phyloP scores from a whole-genome alignment of 2,113 vertebrate species.

The Rhea americana region DNA sequence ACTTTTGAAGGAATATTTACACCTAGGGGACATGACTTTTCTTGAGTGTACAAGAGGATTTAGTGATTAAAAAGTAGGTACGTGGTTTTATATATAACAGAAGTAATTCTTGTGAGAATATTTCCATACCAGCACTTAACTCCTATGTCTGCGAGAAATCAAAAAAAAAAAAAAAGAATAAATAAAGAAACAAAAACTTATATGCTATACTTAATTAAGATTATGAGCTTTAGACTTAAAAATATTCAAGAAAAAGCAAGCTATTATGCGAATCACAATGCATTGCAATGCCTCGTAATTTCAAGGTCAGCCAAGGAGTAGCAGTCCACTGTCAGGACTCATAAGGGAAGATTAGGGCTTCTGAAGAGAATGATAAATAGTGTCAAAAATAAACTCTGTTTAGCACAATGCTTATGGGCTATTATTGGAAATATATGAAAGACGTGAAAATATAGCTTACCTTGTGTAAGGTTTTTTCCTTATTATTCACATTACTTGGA shows the following conservation, averaged over 20 bases:
- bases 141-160: neutral
- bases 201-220: neutral
- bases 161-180: neutral
- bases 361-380: neutral
- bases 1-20: slow-evolving; percentile 59
- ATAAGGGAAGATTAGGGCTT: neutral
- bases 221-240: neutral
- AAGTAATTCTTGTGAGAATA: slow-evolving; percentile 46
- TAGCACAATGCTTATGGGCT: neutral
- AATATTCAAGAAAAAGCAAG: neutral
- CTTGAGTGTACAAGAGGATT: slow-evolving; percentile 37
- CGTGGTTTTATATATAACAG: slow-evolving; percentile 53
- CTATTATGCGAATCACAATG: neutral
- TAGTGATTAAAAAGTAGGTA: slow-evolving; percentile 33
- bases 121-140: neutral
- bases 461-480: neutral
- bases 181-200: neutral
- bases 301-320: neutral
- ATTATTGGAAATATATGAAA: neutral
- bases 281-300: neutral
- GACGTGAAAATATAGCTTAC: no score
- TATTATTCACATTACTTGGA: neutral
- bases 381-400: neutral
- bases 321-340: neutral
- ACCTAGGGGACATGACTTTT: slow-evolving; percentile 38